phyloP scores from a whole-genome alignment of 2,797 vertebrate species.

The Catostomus latipinnis region DNA sequence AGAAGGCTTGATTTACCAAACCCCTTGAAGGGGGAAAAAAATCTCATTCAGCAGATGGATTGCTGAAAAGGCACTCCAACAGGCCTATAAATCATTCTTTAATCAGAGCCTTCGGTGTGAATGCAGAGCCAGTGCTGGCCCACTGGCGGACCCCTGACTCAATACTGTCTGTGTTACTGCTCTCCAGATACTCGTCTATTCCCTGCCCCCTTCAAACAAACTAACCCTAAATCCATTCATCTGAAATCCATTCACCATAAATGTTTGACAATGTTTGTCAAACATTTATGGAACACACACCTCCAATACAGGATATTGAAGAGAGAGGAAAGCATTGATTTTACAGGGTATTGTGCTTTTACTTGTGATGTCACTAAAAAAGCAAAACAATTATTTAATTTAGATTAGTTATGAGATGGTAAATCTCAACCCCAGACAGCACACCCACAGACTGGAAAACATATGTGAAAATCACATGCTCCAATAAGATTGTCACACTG shows the following conservation, averaged over 20 bases:
- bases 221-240: slow-evolving; percentile 28
- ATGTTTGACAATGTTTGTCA: no score
- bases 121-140: slow-evolving; percentile 71
- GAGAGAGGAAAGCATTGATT: no score
- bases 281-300: slow-evolving; percentile 19
- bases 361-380: slow-evolving; percentile 27
- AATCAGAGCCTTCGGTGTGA: slow-evolving; percentile 80
- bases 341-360: no score
- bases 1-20: slow-evolving; percentile 84
- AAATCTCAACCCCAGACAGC: background rate
- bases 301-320: background rate
- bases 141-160: slow-evolving; percentile 77
- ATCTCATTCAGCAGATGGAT: slow-evolving; percentile 84
- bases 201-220: slow-evolving; percentile 50
- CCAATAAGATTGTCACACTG: background rate
- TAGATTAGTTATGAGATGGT: background rate
- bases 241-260: background rate
- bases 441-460: background rate
- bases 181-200: slow-evolving; percentile 57
- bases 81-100: slow-evolving; percentile 87
- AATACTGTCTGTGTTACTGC: slow-evolving; percentile 67
- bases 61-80: slow-evolving; percentile 79
- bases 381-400: background rate
- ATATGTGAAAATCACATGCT: no score
- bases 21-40: slow-evolving; percentile 72